Evolutionary conservation across 1,140 invertebrate genomes (phyloP).

Genomic region (Drosophila kanapiae): DNA sequence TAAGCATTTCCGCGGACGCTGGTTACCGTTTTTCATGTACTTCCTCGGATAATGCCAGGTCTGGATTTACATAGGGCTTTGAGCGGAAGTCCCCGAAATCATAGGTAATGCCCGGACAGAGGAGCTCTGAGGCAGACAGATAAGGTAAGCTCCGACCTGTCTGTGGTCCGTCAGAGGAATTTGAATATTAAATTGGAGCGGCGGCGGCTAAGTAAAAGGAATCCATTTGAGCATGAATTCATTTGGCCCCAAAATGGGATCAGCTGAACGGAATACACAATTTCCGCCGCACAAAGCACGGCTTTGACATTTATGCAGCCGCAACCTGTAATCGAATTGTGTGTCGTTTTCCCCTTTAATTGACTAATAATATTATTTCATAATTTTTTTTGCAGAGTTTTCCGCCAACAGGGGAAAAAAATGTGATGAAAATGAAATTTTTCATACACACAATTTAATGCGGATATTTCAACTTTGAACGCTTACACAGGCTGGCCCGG

Average conservation of each 20-base stretch:
- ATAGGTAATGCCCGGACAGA: constrained; percentile 17
- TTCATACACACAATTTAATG: constrained; percentile 42
- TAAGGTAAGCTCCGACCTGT: constrained; percentile 13
- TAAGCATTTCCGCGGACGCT: constrained; percentile 42
- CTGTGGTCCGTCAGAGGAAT: constrained; percentile 9
- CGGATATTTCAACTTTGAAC: constrained; percentile 23
- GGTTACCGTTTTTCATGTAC: constrained; percentile 24
- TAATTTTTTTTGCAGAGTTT: constrained; percentile 7
- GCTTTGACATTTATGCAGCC: constrained; percentile 29
- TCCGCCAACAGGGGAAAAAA: constrained; percentile 7
- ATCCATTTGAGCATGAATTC: constrained; percentile 13
- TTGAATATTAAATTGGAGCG: constrained; percentile 36
- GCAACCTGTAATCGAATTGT: constrained; percentile 19
- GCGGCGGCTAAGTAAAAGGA: constrained; percentile 6
- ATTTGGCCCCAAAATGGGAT: constrained; percentile 25
- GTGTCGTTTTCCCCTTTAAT: constrained; percentile 25
- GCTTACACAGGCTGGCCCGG: constrained; percentile 34
- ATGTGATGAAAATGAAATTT: constrained; percentile 9
- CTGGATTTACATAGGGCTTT: constrained; percentile 30
- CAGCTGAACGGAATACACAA: constrained; percentile 18
- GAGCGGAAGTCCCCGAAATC: constrained; percentile 39
- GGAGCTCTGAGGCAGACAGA: constrained; percentile 23
- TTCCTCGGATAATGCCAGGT: constrained; percentile 21
- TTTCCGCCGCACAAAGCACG: not conserved
- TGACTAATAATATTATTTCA: constrained; percentile 37